Evolutionary conservation across 2,113 vertebrate genomes (phyloP).

Genomic region (Orientallactaga bullata): DNA sequence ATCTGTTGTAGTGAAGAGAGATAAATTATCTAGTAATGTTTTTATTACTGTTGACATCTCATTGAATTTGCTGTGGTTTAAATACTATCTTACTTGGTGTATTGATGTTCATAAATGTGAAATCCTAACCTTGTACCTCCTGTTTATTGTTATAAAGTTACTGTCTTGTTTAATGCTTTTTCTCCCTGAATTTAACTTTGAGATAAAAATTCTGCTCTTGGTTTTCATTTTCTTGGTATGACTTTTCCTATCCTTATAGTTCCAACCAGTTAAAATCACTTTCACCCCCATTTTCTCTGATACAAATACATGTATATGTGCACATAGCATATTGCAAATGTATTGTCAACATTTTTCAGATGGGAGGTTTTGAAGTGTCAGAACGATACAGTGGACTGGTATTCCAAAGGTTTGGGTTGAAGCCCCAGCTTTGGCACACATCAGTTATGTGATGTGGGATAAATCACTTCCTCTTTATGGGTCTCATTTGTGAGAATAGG

Average conservation of each 20-base stretch:
- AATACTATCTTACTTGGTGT: not conserved
- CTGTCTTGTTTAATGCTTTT: slow-evolving; percentile 37
- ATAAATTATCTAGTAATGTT: not conserved
- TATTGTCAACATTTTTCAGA: no score
- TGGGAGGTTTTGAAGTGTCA: no score
- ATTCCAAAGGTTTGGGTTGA: no score
- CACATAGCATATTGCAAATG: no score
- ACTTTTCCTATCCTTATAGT: not conserved
- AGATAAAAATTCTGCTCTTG: not conserved
- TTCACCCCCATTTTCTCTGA: no score
- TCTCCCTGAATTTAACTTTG: not conserved
- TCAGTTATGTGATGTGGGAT: no score
- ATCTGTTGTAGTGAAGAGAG: not conserved
- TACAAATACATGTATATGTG: no score
- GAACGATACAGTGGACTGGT: no score
- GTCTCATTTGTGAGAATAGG: no score
- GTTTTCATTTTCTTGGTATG: not conserved
- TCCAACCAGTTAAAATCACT: not conserved
- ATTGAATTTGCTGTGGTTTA: slow-evolving; percentile 1
- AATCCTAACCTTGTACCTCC: not conserved
- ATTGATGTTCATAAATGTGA: not conserved
- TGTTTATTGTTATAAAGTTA: not conserved
- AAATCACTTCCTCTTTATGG: no score
- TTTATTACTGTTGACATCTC: slow-evolving; percentile 8
- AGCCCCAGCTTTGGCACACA: no score